Conservation (phyloP, 2,888 invertebrate genomes). For the Lamellibrachia satsuma region DNA sequence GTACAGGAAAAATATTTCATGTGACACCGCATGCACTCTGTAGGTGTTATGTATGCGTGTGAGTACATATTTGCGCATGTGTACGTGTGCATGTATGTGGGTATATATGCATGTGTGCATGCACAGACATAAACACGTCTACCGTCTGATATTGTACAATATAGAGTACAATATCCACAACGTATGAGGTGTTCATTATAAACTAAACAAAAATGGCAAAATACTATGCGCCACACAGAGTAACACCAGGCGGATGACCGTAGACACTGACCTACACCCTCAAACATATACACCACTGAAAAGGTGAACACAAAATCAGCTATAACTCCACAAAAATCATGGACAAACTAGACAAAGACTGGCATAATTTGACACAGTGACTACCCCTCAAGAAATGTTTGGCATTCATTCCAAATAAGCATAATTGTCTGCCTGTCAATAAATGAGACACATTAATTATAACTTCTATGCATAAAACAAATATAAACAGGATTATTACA, state of each 20-base stretch:
- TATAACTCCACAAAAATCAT: background rate
- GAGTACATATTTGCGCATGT: background rate
- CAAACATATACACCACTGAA: conserved; percentile 6
- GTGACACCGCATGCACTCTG: background rate
- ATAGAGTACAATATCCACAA: background rate
- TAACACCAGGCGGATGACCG: background rate
- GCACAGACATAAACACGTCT: background rate
- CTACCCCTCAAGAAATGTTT: background rate
- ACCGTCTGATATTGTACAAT: background rate
- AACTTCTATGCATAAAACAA: background rate
- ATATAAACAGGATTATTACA: background rate
- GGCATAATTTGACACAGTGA: background rate
- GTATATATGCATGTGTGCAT: background rate
- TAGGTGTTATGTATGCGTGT: background rate
- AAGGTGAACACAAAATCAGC: background rate
- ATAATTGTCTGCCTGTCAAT: background rate
- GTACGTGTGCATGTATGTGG: background rate
- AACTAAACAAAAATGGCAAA: background rate
- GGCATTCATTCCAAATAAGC: background rate
- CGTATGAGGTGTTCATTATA: background rate
- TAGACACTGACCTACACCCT: background rate
- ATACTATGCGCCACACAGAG: background rate
- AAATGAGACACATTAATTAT: background rate
- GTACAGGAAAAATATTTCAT: background rate
- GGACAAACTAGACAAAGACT: background rate